Percentiles rank a stretch among this genome's conserved stretches.
phyloP scores from a whole-genome alignment of 2,888 invertebrate species.

The Blastobasis adustella region DNA sequence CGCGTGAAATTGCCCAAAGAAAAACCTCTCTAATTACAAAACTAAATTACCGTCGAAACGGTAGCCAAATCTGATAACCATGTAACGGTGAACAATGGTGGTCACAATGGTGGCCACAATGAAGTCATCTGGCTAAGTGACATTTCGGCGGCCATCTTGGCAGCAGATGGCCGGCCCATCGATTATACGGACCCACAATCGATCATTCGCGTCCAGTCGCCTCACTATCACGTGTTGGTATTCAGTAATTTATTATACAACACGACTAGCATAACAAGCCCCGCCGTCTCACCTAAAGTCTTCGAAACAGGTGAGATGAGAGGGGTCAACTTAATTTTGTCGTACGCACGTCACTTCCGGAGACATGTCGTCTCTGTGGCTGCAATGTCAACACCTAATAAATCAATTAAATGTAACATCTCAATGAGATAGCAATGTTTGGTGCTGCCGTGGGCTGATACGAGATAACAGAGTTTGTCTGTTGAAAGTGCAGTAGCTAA shows the following conservation, averaged over 20 bases:
- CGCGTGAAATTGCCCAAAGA: no score
- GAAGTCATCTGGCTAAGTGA: constrained; percentile 18
- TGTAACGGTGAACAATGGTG: constrained; percentile 11
- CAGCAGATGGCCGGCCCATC: constrained; percentile 33
- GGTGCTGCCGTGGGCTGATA: no score
- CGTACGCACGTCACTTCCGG: constrained; percentile 36
- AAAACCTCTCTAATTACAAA: no score
- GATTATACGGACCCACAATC: constrained; percentile 40
- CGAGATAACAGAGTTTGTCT: no score
- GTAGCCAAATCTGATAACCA: constrained; percentile 6
- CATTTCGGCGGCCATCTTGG: constrained; percentile 39
- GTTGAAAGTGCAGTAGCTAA: no score
- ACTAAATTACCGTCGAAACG: not conserved
- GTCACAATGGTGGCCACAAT: constrained; percentile 16
- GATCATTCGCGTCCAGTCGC: constrained; percentile 38
- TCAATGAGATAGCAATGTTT: constrained; percentile 22
- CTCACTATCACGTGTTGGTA: constrained; percentile 39
- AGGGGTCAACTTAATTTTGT: no score
- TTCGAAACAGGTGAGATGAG: no score
- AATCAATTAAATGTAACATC: constrained; percentile 64
- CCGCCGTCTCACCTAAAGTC: no score
- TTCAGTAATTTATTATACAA: constrained; percentile 58
- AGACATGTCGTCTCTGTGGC: constrained; percentile 19
- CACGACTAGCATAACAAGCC: no score
- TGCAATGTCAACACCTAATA: constrained; percentile 65